These are phyloP conservation scores for Syndactyla subalaris DNA, from an alignment of 2,797 vertebrate species.

Conservation along the genomic window DNA sequence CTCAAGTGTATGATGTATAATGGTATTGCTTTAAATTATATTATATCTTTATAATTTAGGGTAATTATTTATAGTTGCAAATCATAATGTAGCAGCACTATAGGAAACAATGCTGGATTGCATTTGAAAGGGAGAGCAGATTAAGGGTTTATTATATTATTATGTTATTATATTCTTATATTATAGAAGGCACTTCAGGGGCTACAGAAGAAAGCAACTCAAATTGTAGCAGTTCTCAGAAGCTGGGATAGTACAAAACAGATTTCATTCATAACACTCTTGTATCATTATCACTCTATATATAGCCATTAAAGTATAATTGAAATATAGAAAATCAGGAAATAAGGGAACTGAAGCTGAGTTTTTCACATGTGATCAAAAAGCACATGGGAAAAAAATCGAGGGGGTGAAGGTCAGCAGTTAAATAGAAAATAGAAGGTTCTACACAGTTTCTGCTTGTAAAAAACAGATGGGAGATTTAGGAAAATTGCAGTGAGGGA, in stretches of 20 bases:
- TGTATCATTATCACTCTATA: slow-evolving; percentile 32
- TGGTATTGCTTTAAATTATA: slow-evolving; percentile 30
- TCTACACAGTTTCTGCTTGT: slow-evolving; percentile 26
- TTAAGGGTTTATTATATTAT: slow-evolving; percentile 35
- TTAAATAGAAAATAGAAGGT: slow-evolving; percentile 24
- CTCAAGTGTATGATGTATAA: slow-evolving; percentile 4
- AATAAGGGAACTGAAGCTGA: neutral
- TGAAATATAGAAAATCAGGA: slow-evolving; percentile 41
- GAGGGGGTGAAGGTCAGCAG: neutral
- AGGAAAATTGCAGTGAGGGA: slow-evolving; percentile 3
- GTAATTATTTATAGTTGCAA: slow-evolving; percentile 67
- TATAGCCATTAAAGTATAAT: slow-evolving; percentile 37
- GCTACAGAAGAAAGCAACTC: slow-evolving; percentile 15
- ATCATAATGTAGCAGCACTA: slow-evolving; percentile 26
- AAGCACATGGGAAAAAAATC: slow-evolving; percentile 14
- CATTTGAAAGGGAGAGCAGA: neutral
- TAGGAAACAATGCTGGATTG: slow-evolving; percentile 1
- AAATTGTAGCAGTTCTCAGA: slow-evolving; percentile 31
- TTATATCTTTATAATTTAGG: slow-evolving; percentile 30
- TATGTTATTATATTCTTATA: neutral
- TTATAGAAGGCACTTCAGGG: slow-evolving; percentile 42
- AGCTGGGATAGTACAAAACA: slow-evolving; percentile 14
- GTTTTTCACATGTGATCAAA: slow-evolving; percentile 39
- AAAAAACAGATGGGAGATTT: slow-evolving; percentile 44
- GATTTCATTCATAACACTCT: slow-evolving; percentile 36